Evolutionary conservation across 2,797 vertebrate species (phyloP), one percentile per base, ranked within the genome.

Genomic region (Chelonia mydas): DNA sequence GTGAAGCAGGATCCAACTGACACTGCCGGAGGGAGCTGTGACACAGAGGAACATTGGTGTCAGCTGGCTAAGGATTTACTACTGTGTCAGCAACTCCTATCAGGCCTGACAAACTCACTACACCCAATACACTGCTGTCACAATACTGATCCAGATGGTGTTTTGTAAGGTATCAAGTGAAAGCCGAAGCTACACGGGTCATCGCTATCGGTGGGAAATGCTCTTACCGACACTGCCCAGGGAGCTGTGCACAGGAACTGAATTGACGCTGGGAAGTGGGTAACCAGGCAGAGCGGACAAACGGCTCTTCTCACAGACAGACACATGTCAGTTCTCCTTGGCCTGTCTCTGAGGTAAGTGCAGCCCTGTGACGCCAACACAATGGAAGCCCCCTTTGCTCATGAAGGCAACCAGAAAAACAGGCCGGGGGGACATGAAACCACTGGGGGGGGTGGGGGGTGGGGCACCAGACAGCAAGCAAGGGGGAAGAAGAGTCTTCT

Each of bases 361-460:
- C 37, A 23, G 37, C 68, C 68, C 68, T 72, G 37, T 25, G n/a
- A 37, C 2, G 21, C 10, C n/a, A 72, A 23, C 37, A 72, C 68
- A 41, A 72, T 10, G 11, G 68, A 72, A 23, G 33, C 16, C 17
- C 68, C 37, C 8, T 25, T 72, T 72, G 68, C 21, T 72, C 21
- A 10, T 72, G 37, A 37, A 72, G n/a, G 21, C 5, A 23, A 23
- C 17, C 6, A 11, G 68, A 72, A 72, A 72, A 72, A 19, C 19
- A 23, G n/a, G 19, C n/a, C 12, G n/a, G 65, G n/a, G n/a, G n/a
- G 21, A 72, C 21, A 23, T 23, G 37, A 41, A n/a, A n/a, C 37
- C 37, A 23, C 68, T 1, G 49, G 49, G 3, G 11, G 17, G n/a
- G 1, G 51, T 53, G 51, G 6, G 2, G 33, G 8, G 8, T 3